Conservation (phyloP, 2,113 vertebrate genomes). For the Amphilophus citrinellus region DNA sequence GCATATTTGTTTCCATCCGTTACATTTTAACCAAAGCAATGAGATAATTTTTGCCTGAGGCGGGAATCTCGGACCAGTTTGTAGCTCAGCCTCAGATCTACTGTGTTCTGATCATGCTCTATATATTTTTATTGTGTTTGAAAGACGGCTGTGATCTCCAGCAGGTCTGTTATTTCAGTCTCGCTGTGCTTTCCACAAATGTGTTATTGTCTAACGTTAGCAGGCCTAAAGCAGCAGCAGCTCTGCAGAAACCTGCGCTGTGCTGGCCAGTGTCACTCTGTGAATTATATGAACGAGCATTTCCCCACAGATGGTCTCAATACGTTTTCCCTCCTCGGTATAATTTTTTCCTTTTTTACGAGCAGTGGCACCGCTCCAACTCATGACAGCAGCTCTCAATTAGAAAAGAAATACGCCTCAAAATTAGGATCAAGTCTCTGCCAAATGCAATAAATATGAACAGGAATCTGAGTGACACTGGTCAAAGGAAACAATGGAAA, state of each 20-base stretch:
- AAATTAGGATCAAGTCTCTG: slow-evolving; percentile 32
- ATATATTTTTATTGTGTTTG: slow-evolving; percentile 14
- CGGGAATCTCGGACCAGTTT: not conserved
- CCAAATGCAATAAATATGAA: slow-evolving; percentile 45
- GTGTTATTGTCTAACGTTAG: slow-evolving; percentile 5
- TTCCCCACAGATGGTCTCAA: slow-evolving; percentile 57
- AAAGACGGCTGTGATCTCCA: not conserved
- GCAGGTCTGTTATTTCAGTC: slow-evolving; percentile 3
- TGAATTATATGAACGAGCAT: slow-evolving; percentile 29
- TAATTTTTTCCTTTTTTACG: slow-evolving; percentile 39
- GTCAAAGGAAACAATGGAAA: not conserved
- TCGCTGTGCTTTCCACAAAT: not conserved
- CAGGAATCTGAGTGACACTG: slow-evolving; percentile 41
- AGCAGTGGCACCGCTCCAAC: slow-evolving; percentile 51
- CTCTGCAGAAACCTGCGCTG: not conserved
- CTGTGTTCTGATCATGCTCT: not conserved
- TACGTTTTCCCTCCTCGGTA: slow-evolving; percentile 17
- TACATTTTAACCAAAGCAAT: not conserved
- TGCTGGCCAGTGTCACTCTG: not conserved
- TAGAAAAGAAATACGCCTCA: slow-evolving; percentile 20
- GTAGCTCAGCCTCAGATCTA: not conserved
- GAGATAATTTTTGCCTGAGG: not conserved
- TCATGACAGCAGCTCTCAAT: slow-evolving; percentile 60
- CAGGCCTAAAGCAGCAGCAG: not conserved
- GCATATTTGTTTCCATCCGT: not conserved